Base-by-base conservation (phyloP, 2,113 vertebrate species). In the Syngnathus typhle region DNA sequence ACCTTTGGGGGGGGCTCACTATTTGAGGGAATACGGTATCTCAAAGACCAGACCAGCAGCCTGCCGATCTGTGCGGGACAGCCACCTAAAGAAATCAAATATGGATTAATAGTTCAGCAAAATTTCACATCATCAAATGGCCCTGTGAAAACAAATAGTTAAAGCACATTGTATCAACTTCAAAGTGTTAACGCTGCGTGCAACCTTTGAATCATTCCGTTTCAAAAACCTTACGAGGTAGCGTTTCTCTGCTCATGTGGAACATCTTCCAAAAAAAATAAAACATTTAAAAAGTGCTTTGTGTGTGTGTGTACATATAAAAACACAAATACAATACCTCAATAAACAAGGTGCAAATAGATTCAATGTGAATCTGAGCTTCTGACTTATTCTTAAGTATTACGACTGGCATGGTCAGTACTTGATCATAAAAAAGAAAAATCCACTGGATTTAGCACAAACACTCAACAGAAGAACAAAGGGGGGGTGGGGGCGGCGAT, bases 311-410 rank as follows among this genome's bases (percentile, higher is more conserved):
- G 3, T 3, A 32, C 1, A 27, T 2, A 27, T 3, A 32, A 32
- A 32, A 27, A 49, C 32, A 16, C 9, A 46, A 13, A 4, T 39
- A 64, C 10, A 19, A 64, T 18, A 19, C 23, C 63, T 65, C 47
- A 51, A 51, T 49, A 37, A 51, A 11, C 18, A 65, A 11, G 44
- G 46, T 51, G 51, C 16, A 51, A 51, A 47, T 36, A 32, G 93
- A 93, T 97, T 89, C 95, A 96, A 94, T 91, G 83, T 96, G 95
- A 93, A 96, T 94, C 94, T 73, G 85, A 84, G 85, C 75, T 59
- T 11, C 8, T 71, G 90, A 87, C 87, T 88, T 80, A 81, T 82
- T 44, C 61, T 44, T 64, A 60, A 52, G 16, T 46, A 43, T 44
- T 74, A 19, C 4, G 0, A 68, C 46, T 67, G 74, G 90, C 88